These are phyloP conservation scores for Diuraphis noxia DNA, from an alignment of 1,140 invertebrate genomes.

Conservation along the genomic window DNA sequence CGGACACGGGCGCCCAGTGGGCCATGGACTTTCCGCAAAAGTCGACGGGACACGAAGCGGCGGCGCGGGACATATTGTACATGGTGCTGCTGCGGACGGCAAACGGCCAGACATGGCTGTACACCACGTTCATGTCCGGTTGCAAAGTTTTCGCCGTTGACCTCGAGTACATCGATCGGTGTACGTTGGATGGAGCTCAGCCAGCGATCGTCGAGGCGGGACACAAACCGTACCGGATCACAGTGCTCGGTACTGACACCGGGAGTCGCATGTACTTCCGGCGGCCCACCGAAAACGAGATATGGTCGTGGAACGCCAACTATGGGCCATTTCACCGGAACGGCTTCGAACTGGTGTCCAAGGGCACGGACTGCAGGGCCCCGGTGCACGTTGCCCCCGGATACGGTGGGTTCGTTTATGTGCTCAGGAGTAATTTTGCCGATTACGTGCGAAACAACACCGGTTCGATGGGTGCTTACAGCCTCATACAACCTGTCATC, in stretches of 20 bases:
- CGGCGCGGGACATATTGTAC: background rate
- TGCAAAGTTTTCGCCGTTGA: conserved; percentile 64
- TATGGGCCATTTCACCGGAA: background rate
- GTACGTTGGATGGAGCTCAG: background rate
- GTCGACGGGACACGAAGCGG: background rate
- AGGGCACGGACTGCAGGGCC: conserved; percentile 8
- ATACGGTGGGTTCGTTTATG: conserved; percentile 64
- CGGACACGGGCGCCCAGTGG: background rate
- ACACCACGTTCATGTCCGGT: conserved; percentile 67
- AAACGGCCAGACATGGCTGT: conserved; percentile 59
- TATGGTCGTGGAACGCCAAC: conserved; percentile 38
- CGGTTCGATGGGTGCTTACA: conserved; percentile 60
- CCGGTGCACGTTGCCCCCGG: conserved; percentile 63
- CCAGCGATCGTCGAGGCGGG: conserved; percentile 32
- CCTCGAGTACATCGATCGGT: conserved; percentile 58
- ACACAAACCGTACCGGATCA: conserved; percentile 42
- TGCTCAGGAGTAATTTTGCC: conserved; percentile 68
- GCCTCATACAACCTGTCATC: background rate
- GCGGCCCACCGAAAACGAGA: conserved; percentile 27
- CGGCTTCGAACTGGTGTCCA: background rate
- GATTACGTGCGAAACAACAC: conserved; percentile 67
- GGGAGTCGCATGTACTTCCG: conserved; percentile 18
- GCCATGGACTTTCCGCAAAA: background rate
- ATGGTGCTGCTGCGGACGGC: conserved; percentile 53
- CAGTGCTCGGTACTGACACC: conserved; percentile 53